These are phyloP conservation scores for Pipistrellus pipistrellus DNA, from an alignment of 2,797 vertebrate species.

Conservation along the genomic window DNA sequence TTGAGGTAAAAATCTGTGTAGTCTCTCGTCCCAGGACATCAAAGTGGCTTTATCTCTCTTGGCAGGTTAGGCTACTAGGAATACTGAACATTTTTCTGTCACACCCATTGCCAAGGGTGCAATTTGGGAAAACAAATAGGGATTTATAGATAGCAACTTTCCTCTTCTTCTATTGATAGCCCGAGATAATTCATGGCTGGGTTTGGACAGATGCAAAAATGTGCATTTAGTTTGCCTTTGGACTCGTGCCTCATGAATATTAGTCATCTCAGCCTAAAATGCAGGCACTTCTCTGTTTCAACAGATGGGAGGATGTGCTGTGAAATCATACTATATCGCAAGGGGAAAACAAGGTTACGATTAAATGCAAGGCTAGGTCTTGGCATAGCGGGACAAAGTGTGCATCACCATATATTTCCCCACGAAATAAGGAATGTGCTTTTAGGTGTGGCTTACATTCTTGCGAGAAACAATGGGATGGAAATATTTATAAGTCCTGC, in stretches of 20 bases:
- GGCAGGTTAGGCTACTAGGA: conserved; percentile 55
- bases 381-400: conserved; percentile 40
- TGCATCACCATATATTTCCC: conserved; percentile 50
- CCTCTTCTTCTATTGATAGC: conserved; percentile 84
- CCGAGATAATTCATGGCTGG: conserved; percentile 85
- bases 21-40: conserved; percentile 74
- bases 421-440: conserved; percentile 59
- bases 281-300: conserved; percentile 55
- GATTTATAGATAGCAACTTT: conserved; percentile 80
- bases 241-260: conserved; percentile 82
- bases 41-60: conserved; percentile 78
- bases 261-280: conserved; percentile 84
- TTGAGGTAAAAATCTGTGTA: conserved; percentile 35
- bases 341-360: conserved; percentile 35
- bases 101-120: conserved; percentile 71
- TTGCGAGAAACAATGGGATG: conserved; percentile 55
- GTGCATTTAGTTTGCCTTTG: conserved; percentile 79
- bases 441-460: conserved; percentile 69
- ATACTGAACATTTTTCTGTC: conserved; percentile 71
- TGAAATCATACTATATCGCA: conserved; percentile 17
- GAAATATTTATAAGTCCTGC: conserved; percentile 55
- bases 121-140: conserved; percentile 81
- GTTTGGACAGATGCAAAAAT: conserved; percentile 83
- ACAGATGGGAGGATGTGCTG: conserved; percentile 48
- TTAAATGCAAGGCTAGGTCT: conserved; percentile 54